These are phyloP conservation scores for Myotis yumanensis DNA, from an alignment of 2,113 vertebrate genomes.

Conservation along the genomic window DNA sequence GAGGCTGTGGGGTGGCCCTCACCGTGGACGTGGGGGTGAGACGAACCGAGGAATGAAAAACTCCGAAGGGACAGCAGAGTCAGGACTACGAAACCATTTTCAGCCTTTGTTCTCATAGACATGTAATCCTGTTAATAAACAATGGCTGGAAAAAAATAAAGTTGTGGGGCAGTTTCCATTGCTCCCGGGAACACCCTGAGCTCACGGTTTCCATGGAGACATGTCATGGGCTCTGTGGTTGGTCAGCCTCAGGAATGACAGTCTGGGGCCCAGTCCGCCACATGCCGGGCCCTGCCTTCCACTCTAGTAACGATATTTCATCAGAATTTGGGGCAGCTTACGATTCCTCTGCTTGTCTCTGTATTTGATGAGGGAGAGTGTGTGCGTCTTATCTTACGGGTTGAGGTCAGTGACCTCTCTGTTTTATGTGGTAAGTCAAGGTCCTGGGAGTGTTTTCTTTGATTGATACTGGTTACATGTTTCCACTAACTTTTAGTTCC, in stretches of 20 bases:
- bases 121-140: constrained; percentile 10
- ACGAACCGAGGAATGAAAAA: neutral
- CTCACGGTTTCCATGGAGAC: constrained; percentile 11
- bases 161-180: neutral
- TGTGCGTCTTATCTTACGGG: neutral
- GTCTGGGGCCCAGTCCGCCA: neutral
- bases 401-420: neutral
- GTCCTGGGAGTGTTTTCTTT: neutral
- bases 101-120: neutral
- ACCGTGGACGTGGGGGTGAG: neutral
- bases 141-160: neutral
- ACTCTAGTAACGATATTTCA: neutral
- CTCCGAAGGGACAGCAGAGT: neutral
- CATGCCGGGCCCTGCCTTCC: no score
- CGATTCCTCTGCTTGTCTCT: neutral
- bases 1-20: neutral
- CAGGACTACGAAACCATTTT: neutral
- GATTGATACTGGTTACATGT: neutral
- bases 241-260: neutral
- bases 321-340: neutral
- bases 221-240: neutral
- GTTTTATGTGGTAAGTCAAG: neutral
- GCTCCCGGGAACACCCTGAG: neutral
- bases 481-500: neutral
- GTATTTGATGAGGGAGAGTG: neutral